phyloP scores from a whole-genome alignment of 53 echinoderm and acorn worm genomes.

The Echinarachnius parma region DNA sequence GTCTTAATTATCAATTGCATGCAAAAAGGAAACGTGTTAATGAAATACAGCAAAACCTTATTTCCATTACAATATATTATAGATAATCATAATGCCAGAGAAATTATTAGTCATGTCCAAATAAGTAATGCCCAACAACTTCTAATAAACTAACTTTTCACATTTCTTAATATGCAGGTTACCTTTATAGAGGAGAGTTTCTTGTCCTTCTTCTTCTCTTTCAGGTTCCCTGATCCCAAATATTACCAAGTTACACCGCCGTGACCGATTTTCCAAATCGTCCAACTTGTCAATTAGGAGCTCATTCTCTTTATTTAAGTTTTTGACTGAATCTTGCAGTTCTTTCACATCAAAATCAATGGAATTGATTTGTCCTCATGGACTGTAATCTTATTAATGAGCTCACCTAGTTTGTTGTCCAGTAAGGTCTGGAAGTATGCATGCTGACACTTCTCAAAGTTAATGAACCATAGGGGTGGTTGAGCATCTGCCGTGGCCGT shows the following conservation, averaged over 20 bases:
- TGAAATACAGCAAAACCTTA: no score
- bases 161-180: no score
- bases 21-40: no score
- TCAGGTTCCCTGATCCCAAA: conserved; percentile 1
- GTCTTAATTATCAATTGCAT: no score
- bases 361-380: background rate
- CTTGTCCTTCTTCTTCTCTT: no score
- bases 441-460: background rate
- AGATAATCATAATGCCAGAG: no score
- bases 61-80: no score
- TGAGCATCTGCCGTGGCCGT: background rate
- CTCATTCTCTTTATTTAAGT: background rate
- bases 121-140: no score
- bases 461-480: background rate
- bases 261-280: background rate
- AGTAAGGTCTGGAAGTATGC: background rate
- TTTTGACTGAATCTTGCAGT: background rate
- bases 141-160: no score
- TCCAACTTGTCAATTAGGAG: background rate
- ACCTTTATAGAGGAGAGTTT: no score
- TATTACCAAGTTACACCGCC: background rate
- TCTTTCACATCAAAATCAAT: background rate
- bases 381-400: background rate
- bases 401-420: background rate
- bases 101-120: no score